phyloP scores from a whole-genome alignment of 92 coral and sea anemone species.

The Porites cylindrica region DNA sequence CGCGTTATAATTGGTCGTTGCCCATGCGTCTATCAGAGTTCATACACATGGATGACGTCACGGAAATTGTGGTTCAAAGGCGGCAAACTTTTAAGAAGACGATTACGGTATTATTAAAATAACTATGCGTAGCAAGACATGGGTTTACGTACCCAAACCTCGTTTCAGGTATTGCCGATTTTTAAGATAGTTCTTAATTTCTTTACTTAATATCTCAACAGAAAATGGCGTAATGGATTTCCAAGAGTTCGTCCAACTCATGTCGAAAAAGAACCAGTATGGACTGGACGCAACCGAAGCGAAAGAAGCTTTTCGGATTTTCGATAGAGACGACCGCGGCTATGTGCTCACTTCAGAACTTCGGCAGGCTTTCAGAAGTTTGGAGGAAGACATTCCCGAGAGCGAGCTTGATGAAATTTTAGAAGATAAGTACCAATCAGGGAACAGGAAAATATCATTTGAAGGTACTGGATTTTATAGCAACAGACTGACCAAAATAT shows the following conservation, averaged over 20 bases:
- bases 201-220: neutral
- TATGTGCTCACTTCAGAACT: constrained; percentile 93
- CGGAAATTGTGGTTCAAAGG: too few species aligned
- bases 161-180: too few species aligned
- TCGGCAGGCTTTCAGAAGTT: constrained; percentile 80
- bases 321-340: constrained; percentile 92
- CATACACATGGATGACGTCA: too few species aligned
- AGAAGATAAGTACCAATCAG: constrained; percentile 89
- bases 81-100: too few species aligned
- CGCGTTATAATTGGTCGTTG: too few species aligned
- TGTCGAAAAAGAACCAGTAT: constrained; percentile 87
- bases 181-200: too few species aligned
- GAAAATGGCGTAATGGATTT: constrained; percentile 98
- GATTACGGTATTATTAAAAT: too few species aligned
- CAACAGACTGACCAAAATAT: neutral
- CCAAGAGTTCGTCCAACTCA: constrained; percentile 90
- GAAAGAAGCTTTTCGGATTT: constrained; percentile 90
- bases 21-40: too few species aligned
- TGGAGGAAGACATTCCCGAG: constrained; percentile 92
- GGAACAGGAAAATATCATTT: constrained; percentile 89
- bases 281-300: constrained; percentile 87
- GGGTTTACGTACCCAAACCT: too few species aligned
- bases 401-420: constrained; percentile 93
- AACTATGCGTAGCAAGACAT: too few species aligned
- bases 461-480: constrained; percentile 71